These are phyloP conservation scores for Chrysaora quinquecirrha DNA, from an alignment of 30 jellyfish, hydroid and myxozoan genomes.

Conservation along the genomic window DNA sequence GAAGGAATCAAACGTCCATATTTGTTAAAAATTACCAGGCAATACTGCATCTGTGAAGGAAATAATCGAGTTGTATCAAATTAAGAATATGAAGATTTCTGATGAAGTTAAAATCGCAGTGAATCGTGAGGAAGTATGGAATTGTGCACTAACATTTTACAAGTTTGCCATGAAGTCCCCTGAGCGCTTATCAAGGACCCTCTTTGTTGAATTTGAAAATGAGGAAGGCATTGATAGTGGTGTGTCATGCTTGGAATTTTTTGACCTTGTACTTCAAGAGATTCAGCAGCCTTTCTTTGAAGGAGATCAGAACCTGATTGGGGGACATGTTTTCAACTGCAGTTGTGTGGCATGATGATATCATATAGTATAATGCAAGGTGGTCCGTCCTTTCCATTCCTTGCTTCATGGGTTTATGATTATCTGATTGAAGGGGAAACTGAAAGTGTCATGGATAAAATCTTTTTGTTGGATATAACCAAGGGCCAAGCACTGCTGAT, in stretches of 20 bases:
- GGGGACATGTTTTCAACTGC: conserved; percentile 31
- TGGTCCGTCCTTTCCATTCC: conserved; percentile 34
- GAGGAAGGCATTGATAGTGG: conserved; percentile 26
- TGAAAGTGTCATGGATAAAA: conserved; percentile 20
- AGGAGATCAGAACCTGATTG: conserved; percentile 28
- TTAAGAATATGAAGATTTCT: conserved; percentile 7
- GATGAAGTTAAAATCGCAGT: conserved; percentile 7
- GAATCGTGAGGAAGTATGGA: conserved; percentile 15
- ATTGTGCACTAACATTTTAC: conserved; percentile 21
- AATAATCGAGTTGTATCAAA: neutral
- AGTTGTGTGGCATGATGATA: conserved; percentile 34
- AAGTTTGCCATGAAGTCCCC: conserved; percentile 26
- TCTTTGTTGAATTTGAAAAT: conserved; percentile 20
- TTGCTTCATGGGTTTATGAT: conserved; percentile 24
- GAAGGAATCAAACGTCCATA: neutral
- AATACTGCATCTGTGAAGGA: conserved; percentile 3
- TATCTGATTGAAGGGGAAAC: conserved; percentile 37
- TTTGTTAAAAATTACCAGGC: neutral
- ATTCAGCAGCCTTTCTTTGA: conserved; percentile 22
- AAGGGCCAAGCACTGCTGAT: conserved; percentile 36
- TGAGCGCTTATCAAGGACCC: conserved; percentile 14
- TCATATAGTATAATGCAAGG: conserved; percentile 22
- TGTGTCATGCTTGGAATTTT: conserved; percentile 6
- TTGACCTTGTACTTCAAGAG: conserved; percentile 32
- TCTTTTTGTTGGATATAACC: conserved; percentile 6